phyloP scores from a whole-genome alignment of 2,113 vertebrate genomes.

The Melospiza georgiana region DNA sequence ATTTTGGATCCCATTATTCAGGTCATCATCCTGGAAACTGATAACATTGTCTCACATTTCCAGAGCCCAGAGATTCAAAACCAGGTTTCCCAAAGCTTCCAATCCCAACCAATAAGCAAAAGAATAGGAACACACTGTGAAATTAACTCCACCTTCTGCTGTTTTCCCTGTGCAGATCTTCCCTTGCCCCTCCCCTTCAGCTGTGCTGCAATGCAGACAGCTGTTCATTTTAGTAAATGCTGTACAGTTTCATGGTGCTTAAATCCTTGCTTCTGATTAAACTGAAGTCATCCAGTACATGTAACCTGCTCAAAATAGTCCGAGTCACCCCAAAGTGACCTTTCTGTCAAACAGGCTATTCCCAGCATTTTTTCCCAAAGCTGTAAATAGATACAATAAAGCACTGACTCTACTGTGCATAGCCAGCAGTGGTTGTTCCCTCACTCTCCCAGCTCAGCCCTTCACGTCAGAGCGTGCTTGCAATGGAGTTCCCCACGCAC shows the following conservation, averaged over 20 bases:
- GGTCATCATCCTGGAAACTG: not conserved
- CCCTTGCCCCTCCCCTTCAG: not conserved
- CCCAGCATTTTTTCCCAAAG: conserved; percentile 2
- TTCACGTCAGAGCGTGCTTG: accelerated
- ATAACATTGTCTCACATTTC: not conserved
- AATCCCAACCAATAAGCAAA: not conserved
- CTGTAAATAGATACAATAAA: conserved; percentile 31
- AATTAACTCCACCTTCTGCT: not conserved
- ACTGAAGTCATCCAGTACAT: not conserved
- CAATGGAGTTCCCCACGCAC: not conserved
- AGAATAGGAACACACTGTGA: not conserved
- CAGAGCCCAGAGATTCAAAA: not conserved
- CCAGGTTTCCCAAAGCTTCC: not conserved
- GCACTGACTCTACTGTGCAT: not conserved
- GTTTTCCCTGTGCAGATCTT: not conserved
- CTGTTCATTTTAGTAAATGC: not conserved
- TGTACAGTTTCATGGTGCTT: not conserved
- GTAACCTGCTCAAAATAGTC: conserved; percentile 41
- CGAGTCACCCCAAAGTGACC: not conserved
- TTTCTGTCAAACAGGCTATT: conserved; percentile 12
- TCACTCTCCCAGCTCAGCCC: not conserved
- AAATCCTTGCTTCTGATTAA: not conserved
- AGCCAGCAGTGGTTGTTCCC: not conserved
- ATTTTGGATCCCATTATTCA: not conserved
- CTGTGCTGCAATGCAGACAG: not conserved